Percentiles rank a stretch among this genome's conserved stretches.
phyloP scores from a whole-genome alignment of 2,797 vertebrate genomes.

The Enteromius treurensis region DNA sequence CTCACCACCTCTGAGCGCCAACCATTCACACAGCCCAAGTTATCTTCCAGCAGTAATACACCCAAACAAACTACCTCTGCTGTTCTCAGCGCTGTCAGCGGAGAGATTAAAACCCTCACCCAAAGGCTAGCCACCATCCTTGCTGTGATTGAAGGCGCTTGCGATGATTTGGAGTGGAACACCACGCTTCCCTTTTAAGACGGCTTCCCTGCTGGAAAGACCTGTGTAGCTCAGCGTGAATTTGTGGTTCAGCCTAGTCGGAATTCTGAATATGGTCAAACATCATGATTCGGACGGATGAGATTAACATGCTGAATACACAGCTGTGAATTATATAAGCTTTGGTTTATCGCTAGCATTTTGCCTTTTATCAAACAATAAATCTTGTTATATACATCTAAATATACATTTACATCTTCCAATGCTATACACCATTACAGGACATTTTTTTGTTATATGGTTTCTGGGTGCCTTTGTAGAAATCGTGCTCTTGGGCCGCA shows the following conservation, averaged over 20 bases:
- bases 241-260: background rate
- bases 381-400: background rate
- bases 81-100: constrained; percentile 40
- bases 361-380: background rate
- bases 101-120: constrained; percentile 41
- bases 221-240: background rate
- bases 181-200: constrained; percentile 13
- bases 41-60: constrained; percentile 41
- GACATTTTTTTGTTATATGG: too few species aligned
- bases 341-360: background rate
- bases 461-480: too few species aligned
- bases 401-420: background rate
- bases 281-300: background rate
- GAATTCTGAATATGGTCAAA: background rate
- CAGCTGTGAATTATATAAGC: background rate
- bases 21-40: constrained; percentile 2
- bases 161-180: constrained; percentile 5
- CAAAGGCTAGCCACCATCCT: constrained; percentile 7
- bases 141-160: constrained; percentile 20
- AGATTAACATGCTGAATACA: background rate
- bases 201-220: background rate
- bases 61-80: constrained; percentile 46
- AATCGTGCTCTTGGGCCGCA: too few species aligned
- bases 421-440: too few species aligned
- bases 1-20: constrained; percentile 29